Evolutionary conservation across 2,113 vertebrate genomes (phyloP), one percentile per base, ranked within the genome.

Genomic region (Eidolon helvum): DNA sequence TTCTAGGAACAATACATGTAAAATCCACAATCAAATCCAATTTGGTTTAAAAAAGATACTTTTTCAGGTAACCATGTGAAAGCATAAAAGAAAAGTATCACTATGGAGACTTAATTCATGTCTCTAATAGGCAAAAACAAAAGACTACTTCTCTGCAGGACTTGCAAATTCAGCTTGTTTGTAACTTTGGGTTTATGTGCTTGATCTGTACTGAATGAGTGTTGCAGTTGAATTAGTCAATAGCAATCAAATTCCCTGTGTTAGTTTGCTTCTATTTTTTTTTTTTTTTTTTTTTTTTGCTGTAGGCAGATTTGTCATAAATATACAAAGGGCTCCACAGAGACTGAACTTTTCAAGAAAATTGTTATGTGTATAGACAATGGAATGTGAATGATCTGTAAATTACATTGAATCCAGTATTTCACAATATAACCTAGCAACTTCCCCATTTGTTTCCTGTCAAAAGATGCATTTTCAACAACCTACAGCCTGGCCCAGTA

Each of bases 1-100:
- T 84, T 80, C 55, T 84, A 72, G 15, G 55, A 94, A 33, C 1
- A 48, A 93, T 50, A 92, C 75, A 79, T 43, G 35, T 19, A 53
- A 92, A 92, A 96, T 89, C 57, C 88, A 86, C 35, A 77, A 92
- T 90, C 85, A 87, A 95, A 93, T 82, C 10, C 71, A 93, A 50
- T 97, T 93, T 96, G 78, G 30, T 93, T 83, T 2, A 11, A 87
- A 59, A 87, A 59, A 63, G 95, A 69, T 53, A 43, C 43, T 55
- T 77, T 78, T 92, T 79, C 48, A 72, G 24, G 43, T 45, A 96
- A 85, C 48, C 43, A 63, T 40, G 19, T 75, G 18, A 87, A 79
- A 93, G 19, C 26, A 48, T 74, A 53, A 83, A 92, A 85, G 57
- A 93, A 24, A 86, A 45, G 1, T 16, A 75, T 78, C 43, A 35